These are phyloP conservation scores for Hypotaenidia okinawae DNA, from an alignment of 2,797 vertebrate genomes.

Conservation along the genomic window DNA sequence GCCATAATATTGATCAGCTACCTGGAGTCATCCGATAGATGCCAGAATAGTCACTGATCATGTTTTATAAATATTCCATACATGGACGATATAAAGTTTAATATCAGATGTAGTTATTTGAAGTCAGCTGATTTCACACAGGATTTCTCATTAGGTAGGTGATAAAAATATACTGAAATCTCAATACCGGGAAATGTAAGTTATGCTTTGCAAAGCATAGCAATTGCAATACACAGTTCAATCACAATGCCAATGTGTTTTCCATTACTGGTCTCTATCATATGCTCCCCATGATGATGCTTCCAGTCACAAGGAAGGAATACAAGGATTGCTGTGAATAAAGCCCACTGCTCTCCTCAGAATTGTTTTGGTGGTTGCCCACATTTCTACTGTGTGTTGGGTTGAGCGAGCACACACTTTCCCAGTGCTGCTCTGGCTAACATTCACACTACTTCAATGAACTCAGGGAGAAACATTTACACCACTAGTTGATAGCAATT, in stretches of 20 bases:
- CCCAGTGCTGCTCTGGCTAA: neutral
- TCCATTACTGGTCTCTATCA: rapidly evolving
- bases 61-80: neutral
- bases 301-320: rapidly evolving
- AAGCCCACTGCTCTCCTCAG: neutral
- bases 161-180: neutral
- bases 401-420: neutral
- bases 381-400: neutral
- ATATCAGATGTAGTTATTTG: neutral
- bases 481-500: neutral
- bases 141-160: neutral
- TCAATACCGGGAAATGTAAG: neutral
- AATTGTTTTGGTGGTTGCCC: neutral
- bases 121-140: neutral
- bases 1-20: neutral
- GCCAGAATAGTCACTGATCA: neutral
- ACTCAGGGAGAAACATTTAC: neutral
- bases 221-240: neutral
- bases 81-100: rapidly evolving
- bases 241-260: neutral
- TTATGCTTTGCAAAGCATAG: neutral
- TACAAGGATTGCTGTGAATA: neutral
- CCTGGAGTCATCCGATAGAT: neutral
- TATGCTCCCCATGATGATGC: neutral
- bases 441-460: neutral